phyloP scores from a whole-genome alignment of 1,140 invertebrate species.

The Rhagoletis pomonella region DNA sequence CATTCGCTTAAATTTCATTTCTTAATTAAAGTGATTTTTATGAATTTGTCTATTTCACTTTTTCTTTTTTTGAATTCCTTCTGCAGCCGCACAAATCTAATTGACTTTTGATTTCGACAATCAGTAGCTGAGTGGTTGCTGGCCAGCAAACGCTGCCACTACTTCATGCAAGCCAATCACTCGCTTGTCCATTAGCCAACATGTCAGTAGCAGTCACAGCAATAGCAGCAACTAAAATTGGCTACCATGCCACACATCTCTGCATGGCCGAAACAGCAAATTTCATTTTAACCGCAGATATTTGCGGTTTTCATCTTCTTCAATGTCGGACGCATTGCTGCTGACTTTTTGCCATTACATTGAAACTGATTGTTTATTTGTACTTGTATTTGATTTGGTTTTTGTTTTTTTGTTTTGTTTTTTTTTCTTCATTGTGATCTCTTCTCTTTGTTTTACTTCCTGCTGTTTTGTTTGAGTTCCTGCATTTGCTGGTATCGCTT shows the following conservation, averaged over 20 bases:
- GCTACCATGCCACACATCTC: neutral
- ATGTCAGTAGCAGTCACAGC: constrained; percentile 11
- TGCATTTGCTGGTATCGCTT: constrained; percentile 4
- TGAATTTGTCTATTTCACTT: neutral
- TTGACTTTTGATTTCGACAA: constrained; percentile 41
- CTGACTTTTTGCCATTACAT: neutral
- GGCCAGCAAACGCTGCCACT: neutral
- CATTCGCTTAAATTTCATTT: too few relatives aligned
- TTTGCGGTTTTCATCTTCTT: constrained; percentile 49
- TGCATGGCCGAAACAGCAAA: neutral
- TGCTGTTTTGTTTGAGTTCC: neutral
- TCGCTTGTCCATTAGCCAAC: constrained; percentile 5
- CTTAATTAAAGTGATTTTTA: too few relatives aligned
- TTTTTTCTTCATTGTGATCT: neutral
- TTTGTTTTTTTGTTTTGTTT: too few relatives aligned
- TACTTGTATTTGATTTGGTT: neutral
- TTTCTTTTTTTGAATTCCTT: neutral
- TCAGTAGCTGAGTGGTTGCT: neutral
- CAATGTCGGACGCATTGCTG: neutral
- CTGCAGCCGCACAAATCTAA: neutral
- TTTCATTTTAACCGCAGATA: constrained; percentile 36
- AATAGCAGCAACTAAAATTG: neutral
- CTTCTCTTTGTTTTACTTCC: constrained; percentile 5
- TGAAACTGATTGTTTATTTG: neutral
- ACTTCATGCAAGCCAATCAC: neutral